Percentiles rank a stretch among this genome's conserved stretches.
phyloP scores from a whole-genome alignment of 2,113 vertebrate species.

The Glareola pratincola region DNA sequence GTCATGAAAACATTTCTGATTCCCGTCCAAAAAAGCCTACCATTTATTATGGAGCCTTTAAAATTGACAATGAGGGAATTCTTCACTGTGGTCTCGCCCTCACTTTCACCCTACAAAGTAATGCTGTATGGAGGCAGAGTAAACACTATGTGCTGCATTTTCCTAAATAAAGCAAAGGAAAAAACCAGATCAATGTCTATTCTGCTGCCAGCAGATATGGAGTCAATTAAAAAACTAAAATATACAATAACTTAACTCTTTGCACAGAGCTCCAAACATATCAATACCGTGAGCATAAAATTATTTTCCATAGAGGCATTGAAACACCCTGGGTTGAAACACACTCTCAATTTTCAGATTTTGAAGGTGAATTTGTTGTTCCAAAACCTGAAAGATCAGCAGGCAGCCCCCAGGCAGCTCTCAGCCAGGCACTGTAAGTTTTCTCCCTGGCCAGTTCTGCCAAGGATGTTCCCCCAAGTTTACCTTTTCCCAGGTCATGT shows the following conservation, averaged over 20 bases:
- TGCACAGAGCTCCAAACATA: constrained; percentile 42
- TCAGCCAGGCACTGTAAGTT: neutral
- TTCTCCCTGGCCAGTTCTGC: neutral
- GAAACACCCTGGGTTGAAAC: neutral
- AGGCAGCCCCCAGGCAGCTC: neutral
- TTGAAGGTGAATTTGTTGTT: constrained; percentile 26
- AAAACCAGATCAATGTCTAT: constrained; percentile 60
- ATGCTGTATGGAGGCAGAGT: constrained; percentile 67
- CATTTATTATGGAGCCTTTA: constrained; percentile 64
- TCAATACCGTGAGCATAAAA: constrained; percentile 8
- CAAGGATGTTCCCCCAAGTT: neutral
- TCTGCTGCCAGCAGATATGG: constrained; percentile 66
- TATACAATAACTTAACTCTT: constrained; percentile 72
- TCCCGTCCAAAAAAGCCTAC: constrained; percentile 51
- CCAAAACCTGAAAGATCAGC: neutral
- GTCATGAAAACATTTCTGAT: constrained; percentile 63
- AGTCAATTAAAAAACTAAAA: constrained; percentile 70
- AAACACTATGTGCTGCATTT: constrained; percentile 66
- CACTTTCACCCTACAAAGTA: constrained; percentile 66
- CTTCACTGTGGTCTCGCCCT: constrained; percentile 71
- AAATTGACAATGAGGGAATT: constrained; percentile 70
- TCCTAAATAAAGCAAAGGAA: constrained; percentile 65
- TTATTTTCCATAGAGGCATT: neutral
- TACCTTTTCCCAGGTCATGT: neutral
- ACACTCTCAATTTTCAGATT: neutral